phyloP scores from a whole-genome alignment of 1,140 invertebrate species.

The Centruroides sculpturatus region DNA sequence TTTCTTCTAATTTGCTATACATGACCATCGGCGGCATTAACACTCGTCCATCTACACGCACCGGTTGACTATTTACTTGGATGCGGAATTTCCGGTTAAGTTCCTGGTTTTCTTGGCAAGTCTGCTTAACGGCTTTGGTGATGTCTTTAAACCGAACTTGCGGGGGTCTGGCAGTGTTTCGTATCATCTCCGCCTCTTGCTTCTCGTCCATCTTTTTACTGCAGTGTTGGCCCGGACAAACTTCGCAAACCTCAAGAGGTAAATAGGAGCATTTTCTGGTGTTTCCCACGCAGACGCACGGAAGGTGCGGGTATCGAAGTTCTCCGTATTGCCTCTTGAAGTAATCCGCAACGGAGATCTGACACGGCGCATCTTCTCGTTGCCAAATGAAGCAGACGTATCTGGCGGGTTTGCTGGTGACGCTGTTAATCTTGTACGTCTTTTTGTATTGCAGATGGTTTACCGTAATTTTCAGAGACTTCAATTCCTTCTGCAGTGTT shows the following conservation, averaged over 20 bases:
- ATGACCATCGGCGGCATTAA: conserved; percentile 10
- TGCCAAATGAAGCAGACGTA: conserved; percentile 2
- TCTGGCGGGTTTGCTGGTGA: conserved; percentile 9
- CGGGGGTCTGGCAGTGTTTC: conserved; percentile 21
- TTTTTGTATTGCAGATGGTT: conserved; percentile 11
- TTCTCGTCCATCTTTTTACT: conserved; percentile 11
- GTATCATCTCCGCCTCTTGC: conserved; percentile 16
- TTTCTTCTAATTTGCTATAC: background rate
- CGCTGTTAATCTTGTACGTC: conserved; percentile 13
- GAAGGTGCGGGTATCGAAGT: conserved; percentile 21
- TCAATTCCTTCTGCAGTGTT: conserved; percentile 11
- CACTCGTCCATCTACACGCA: conserved; percentile 17
- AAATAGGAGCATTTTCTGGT: conserved; percentile 17
- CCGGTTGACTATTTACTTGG: conserved; percentile 6
- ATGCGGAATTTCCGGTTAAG: conserved; percentile 22
- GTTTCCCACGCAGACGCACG: conserved; percentile 25
- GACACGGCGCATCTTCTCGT: background rate
- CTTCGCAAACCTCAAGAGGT: conserved; percentile 25
- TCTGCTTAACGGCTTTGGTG: background rate
- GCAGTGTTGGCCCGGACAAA: conserved; percentile 21
- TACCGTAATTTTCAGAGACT: conserved; percentile 10
- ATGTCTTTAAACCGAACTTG: conserved; percentile 17
- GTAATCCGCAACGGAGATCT: background rate
- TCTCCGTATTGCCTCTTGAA: background rate
- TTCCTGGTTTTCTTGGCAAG: background rate